These are phyloP conservation scores for Copidosoma floridanum DNA, from an alignment of 1,140 invertebrate species.

Conservation along the genomic window DNA sequence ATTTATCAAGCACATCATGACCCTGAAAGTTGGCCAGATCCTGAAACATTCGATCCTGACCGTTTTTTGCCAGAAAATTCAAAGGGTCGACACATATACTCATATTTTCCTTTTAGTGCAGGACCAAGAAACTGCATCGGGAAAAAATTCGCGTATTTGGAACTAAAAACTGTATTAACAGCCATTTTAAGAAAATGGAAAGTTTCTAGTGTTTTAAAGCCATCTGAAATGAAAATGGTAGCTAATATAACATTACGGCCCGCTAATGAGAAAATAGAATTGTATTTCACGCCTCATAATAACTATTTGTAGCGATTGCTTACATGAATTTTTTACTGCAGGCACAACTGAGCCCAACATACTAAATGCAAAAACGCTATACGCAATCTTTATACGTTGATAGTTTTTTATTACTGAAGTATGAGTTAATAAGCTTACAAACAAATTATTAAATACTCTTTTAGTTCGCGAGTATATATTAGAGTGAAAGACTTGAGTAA, in stretches of 20 bases:
- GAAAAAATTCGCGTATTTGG: constrained; percentile 59
- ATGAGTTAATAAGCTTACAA: too few relatives aligned
- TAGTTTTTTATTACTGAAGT: too few relatives aligned
- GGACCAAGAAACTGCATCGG: constrained; percentile 65
- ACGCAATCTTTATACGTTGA: too few relatives aligned
- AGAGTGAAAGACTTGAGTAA: too few relatives aligned
- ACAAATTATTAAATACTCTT: too few relatives aligned
- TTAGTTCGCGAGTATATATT: too few relatives aligned
- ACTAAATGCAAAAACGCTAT: too few relatives aligned
- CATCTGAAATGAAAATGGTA: constrained; percentile 37
- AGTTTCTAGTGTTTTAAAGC: constrained; percentile 50
- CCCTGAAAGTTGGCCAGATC: constrained; percentile 59
- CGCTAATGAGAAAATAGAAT: constrained; percentile 18
- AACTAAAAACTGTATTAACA: constrained; percentile 58
- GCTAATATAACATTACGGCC: constrained; percentile 41
- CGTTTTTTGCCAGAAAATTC: constrained; percentile 59
- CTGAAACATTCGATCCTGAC: constrained; percentile 65
- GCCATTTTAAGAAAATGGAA: constrained; percentile 59
- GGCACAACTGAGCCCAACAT: too few relatives aligned
- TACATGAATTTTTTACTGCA: too few relatives aligned
- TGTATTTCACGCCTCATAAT: constrained; percentile 15
- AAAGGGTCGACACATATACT: constrained; percentile 48
- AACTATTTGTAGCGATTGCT: too few relatives aligned
- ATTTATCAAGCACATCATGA: constrained; percentile 64
- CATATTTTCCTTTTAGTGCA: constrained; percentile 62